A percentile compares a stretch with the other conserved stretches of the same genome.
Conservation (phyloP, 1,140 invertebrate genomes). For the Drosophila sturtevanti region DNA sequence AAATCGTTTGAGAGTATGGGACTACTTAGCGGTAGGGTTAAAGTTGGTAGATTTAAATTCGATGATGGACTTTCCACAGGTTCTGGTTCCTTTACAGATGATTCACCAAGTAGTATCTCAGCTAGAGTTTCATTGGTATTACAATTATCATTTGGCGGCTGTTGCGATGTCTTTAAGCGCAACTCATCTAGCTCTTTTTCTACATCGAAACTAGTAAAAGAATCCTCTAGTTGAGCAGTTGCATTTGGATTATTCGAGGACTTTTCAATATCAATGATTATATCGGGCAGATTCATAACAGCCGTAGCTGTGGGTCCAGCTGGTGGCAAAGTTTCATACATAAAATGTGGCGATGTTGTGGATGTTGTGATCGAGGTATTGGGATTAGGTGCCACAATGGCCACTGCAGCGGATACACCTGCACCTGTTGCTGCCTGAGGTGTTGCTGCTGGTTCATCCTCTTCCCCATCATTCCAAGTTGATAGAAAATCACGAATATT, state of each 20-base stretch:
- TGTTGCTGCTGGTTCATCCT: conserved; percentile 43
- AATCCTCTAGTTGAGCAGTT: conserved; percentile 37
- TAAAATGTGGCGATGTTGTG: conserved; percentile 29
- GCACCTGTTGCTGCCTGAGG: background rate
- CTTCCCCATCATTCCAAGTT: conserved; percentile 82
- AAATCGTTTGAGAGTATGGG: conserved; percentile 6
- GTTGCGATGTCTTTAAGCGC: conserved; percentile 47
- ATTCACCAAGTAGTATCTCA: conserved; percentile 55
- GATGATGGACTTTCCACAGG: background rate
- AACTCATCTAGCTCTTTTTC: conserved; percentile 78
- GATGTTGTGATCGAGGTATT: background rate
- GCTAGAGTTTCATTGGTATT: conserved; percentile 47
- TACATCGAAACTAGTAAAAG: conserved; percentile 74
- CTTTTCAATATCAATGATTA: conserved; percentile 79
- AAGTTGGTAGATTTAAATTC: background rate
- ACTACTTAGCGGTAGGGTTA: conserved; percentile 31
- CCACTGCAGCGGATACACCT: conserved; percentile 42
- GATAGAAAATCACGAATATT: conserved; percentile 78
- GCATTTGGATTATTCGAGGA: conserved; percentile 26
- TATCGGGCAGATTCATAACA: conserved; percentile 76
- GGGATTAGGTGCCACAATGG: conserved; percentile 50
- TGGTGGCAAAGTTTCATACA: conserved; percentile 63
- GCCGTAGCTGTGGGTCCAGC: conserved; percentile 50
- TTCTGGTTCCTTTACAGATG: background rate
- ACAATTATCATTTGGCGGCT: conserved; percentile 15